phyloP scores from a whole-genome alignment of 2,888 invertebrate species.

The Stenichneumon culpator region DNA sequence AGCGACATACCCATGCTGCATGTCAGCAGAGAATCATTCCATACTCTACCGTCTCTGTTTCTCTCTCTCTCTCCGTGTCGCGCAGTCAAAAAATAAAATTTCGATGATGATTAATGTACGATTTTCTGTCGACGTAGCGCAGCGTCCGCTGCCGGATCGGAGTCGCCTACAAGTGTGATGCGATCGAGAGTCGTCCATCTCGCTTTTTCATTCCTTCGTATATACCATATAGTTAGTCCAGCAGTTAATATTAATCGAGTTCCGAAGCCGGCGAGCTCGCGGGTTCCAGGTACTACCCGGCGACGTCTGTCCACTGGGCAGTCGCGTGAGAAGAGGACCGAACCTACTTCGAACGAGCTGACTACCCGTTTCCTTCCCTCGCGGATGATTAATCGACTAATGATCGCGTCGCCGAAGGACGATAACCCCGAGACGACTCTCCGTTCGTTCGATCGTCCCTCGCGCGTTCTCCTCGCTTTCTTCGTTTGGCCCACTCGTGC shows the following conservation, averaged over 20 bases:
- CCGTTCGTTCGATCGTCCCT: constrained; percentile 47
- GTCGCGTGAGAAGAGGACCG: constrained; percentile 63
- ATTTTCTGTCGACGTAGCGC: constrained; percentile 57
- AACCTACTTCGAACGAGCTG: constrained; percentile 37
- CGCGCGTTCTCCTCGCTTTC: constrained; percentile 55
- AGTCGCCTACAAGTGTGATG: constrained; percentile 62
- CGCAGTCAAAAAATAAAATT: constrained; percentile 45
- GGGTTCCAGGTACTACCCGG: constrained; percentile 35
- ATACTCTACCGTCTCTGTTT: constrained; percentile 13
- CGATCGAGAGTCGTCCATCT: constrained; percentile 52
- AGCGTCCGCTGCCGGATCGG: constrained; percentile 43
- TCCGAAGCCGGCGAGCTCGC: constrained; percentile 53
- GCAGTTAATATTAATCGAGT: constrained; percentile 70
- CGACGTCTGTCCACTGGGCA: constrained; percentile 60
- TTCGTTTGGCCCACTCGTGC: constrained; percentile 18
- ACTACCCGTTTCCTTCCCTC: constrained; percentile 54
- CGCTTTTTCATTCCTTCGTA: constrained; percentile 35
- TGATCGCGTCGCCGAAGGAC: constrained; percentile 70
- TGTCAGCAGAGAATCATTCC: constrained; percentile 30
- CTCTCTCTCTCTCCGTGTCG: constrained; percentile 12
- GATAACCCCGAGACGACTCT: constrained; percentile 63
- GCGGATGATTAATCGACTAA: constrained; percentile 76
- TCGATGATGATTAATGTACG: constrained; percentile 65
- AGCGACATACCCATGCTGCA: not conserved
- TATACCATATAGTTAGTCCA: constrained; percentile 20